Base-by-base conservation (phyloP, 2,113 vertebrate species). In the Heterochromis multidens region DNA sequence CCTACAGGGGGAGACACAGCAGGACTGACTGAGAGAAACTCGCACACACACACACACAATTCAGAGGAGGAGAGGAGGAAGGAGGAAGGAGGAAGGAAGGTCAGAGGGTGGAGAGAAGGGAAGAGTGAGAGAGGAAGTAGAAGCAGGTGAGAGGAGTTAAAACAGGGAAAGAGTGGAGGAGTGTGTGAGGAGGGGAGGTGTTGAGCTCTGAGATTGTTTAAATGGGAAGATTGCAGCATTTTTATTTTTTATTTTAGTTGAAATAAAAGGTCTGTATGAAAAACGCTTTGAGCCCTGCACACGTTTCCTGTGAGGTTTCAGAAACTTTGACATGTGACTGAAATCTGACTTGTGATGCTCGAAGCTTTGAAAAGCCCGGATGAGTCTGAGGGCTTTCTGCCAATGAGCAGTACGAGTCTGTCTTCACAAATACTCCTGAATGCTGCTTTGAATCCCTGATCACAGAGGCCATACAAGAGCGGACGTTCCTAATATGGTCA, bases 1-100 rank as follows among this genome's bases (percentile, higher is more conserved):
- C 98, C 98, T 99, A 96, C 85, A 95, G 91, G 92, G 92, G 91
- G 90, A 91, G 92, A 96, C 94, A 95, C 91, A 95, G 92, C 88
- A 94, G 92, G 94, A 93, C 74, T 54, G 88, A 88, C 90, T 91
- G 85, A 94, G 88, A 89, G 63, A 94, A 88, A 79, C 40, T 72
- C 40, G n/a, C 67, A 83, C 91, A 89, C 83, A 12, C 72, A 3
- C 84, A 4, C 56, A 70, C 40, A 59, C 81, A 82, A 46, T 67
- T 74, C 82, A 81, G 77, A 17, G 54, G 43, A 84, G 8, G 29
- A 52, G 17, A 60, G 1, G 61, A 58, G 2, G 63, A 43, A 35
- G 82, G 17, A 13, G 6, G 16, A 12, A 3, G 12, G 21, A 35
- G 16, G 31, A 0, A 37, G 10, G 14, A 4, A 43, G 25, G 4